A percentile compares a stretch with the other conserved stretches of the same genome.
These are phyloP conservation scores for Parauchenoglanis punctatus DNA, from an alignment of 2,797 vertebrate genomes.

Conservation along the genomic window DNA sequence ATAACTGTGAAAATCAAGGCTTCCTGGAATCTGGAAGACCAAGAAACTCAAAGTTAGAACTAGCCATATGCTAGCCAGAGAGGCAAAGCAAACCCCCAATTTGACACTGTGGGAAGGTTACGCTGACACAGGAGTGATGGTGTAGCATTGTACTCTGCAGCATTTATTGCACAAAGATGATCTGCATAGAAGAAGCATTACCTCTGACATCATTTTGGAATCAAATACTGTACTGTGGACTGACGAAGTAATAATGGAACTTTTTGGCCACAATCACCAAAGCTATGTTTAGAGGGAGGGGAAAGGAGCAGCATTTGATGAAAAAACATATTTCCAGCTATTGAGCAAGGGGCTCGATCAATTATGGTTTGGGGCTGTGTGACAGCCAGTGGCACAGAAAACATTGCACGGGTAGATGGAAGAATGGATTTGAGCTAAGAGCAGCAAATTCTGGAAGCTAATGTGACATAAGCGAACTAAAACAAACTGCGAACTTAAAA, in stretches of 20 bases:
- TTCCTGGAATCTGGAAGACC: neutral
- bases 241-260: neutral
- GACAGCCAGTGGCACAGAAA: neutral
- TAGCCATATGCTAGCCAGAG: neutral
- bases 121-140: neutral
- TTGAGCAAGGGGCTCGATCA: neutral
- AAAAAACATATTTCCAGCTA: neutral
- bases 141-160: neutral
- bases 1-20: neutral
- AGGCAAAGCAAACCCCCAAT: neutral
- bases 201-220: neutral
- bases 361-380: neutral
- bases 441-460: neutral
- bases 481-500: too few relatives aligned
- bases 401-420: neutral
- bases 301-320: neutral
- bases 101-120: neutral
- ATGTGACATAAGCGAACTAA: neutral
- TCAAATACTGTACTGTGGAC: neutral
- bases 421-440: neutral
- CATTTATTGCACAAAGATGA: neutral
- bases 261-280: neutral
- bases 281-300: neutral
- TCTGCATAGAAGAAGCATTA: slow-evolving; percentile 1
- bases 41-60: neutral